Percentiles rank a stretch among this genome's conserved stretches.
Conservation (phyloP, 2,113 vertebrate genomes). For the Pollachius pollachius region DNA sequence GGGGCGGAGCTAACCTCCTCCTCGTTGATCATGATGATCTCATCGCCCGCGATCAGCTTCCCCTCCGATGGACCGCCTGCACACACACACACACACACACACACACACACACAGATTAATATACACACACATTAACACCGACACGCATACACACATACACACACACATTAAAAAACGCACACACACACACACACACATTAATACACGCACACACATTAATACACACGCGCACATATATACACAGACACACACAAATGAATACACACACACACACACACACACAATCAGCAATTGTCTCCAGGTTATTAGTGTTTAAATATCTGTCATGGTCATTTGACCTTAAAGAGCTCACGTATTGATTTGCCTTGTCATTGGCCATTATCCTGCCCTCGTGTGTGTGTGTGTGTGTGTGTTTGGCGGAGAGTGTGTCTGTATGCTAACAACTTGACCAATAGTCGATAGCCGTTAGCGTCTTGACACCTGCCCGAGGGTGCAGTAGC, state of each 20-base stretch:
- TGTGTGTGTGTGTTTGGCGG: too few species aligned
- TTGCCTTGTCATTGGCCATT: neutral
- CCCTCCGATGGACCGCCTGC: slow-evolving; percentile 94
- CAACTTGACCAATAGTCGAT: too few species aligned
- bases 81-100: slow-evolving; percentile 26
- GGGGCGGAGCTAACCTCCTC: slow-evolving; percentile 91
- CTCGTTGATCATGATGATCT: slow-evolving; percentile 98
- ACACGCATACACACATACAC: slow-evolving; percentile 1
- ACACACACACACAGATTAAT: slow-evolving; percentile 18
- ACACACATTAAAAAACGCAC: neutral
- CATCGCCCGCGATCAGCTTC: slow-evolving; percentile 92
- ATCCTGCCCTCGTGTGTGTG: neutral
- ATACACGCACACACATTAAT: neutral
- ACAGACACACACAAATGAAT: neutral
- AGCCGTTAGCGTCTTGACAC: too few species aligned
- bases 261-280: slow-evolving; percentile 7
- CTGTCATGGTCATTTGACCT: neutral
- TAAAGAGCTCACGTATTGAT: neutral
- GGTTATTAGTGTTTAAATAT: neutral
- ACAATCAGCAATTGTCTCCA: neutral
- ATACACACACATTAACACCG: slow-evolving; percentile 6
- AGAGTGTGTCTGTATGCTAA: too few species aligned
- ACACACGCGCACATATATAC: neutral
- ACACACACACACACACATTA: neutral
- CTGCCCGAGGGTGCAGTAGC: too few species aligned